Base-by-base conservation (phyloP, 2,888 invertebrate genomes). In the Hemaris fuciformis region DNA sequence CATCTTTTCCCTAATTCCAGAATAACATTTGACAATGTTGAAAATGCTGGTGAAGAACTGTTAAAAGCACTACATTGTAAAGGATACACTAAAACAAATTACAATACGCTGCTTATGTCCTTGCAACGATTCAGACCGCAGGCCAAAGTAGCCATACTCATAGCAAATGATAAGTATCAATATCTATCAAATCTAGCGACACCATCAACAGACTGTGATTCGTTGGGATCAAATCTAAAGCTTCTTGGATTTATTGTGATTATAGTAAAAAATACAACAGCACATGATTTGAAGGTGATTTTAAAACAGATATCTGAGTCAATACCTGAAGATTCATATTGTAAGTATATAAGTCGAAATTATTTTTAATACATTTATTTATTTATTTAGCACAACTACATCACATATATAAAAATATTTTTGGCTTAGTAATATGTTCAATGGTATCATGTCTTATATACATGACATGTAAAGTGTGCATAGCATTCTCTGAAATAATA, bases 141-240 rank as follows among this genome's bases (percentile, higher is more conserved):
- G 42, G 69, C 85, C 1, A 93, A 93, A 79, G 76, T 93, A 18
- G 93, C 93, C 0, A 82, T 93, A 60, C 74, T 93, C 0, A 84
- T 93, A 60, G 91, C 87, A 0, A 93, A 93, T 66, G 85, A 91
- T 31, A 86, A 83, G 70, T 93, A 93, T 64, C 68, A 69, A 25
- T 65, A 88, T 68, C 80, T 93, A 64, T 79, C 89, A 0, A 87
- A 88, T 61, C 64, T 93, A 31, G 85, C 82, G 0, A 91, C 93
- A 46, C 93, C 93, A 0, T 81, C 86, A 2, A 77, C 83, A 31
- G 93, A 93, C 62, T 93, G 93, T 71, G 84, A 87, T 42, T 79
- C 84, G 0, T 69, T 93, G 42, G 85, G 85, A 1, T 66, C 73
- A 2, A 83, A 81, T 65, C 74, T 93, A 53, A 85, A 81, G 62